These are phyloP conservation scores for Augochlora pura DNA, from an alignment of 1,140 invertebrate species.

Conservation along the genomic window DNA sequence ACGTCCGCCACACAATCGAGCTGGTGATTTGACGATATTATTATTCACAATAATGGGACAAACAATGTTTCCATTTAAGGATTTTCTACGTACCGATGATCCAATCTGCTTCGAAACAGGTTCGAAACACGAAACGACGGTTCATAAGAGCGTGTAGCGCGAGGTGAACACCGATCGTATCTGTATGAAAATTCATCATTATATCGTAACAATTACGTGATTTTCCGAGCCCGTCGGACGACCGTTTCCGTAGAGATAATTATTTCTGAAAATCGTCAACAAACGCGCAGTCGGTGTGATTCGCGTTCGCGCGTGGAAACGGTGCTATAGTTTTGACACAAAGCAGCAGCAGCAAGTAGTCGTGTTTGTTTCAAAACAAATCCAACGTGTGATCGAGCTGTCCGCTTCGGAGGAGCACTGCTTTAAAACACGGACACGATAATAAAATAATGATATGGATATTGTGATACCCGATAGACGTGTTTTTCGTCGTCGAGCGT, in stretches of 20 bases:
- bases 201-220: slow-evolving; percentile 5
- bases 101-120: not conserved
- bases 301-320: not conserved
- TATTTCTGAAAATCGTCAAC: not conserved
- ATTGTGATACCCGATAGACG: not conserved
- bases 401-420: not conserved
- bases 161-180: not conserved
- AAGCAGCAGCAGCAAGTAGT: not conserved
- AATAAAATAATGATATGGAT: not conserved
- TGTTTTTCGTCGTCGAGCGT: not conserved
- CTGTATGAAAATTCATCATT: not conserved
- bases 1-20: not conserved
- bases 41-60: not conserved
- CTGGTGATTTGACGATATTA: not conserved
- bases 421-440: not conserved
- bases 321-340: not conserved
- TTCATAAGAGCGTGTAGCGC: not conserved
- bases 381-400: not conserved
- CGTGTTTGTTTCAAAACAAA: not conserved
- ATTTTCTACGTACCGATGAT: not conserved
- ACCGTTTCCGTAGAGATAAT: not conserved
- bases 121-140: not conserved
- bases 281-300: not conserved
- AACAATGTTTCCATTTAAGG: not conserved
- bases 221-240: not conserved